A percentile compares a stretch with the other conserved stretches of the same genome.
Conservation (phyloP, 2,888 invertebrate species). For the Lasiommata megera region DNA sequence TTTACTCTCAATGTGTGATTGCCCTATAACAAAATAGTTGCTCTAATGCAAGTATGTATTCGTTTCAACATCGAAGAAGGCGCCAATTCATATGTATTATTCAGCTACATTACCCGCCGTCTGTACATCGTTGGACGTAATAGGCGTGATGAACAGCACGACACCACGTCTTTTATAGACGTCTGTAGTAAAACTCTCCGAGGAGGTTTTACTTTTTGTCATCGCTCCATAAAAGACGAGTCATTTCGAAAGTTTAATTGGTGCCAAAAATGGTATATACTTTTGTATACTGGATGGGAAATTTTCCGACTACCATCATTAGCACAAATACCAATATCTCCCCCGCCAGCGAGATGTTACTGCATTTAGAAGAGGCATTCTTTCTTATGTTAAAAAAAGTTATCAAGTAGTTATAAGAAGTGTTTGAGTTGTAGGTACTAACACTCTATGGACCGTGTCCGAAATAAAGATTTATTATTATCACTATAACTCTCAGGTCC, state of each 20-base stretch:
- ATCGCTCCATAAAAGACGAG: constrained; percentile 40
- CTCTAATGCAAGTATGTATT: neutral
- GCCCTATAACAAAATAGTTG: constrained; percentile 1
- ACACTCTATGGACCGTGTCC: no score
- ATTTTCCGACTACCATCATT: constrained; percentile 25
- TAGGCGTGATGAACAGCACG: constrained; percentile 32
- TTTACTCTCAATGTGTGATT: constrained; percentile 14
- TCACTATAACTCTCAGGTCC: no score
- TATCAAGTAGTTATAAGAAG: no score
- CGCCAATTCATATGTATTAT: constrained; percentile 25
- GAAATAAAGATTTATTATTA: no score
- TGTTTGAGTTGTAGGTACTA: no score
- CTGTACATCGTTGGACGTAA: constrained; percentile 23
- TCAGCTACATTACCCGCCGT: constrained; percentile 16
- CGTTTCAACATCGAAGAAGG: constrained; percentile 14
- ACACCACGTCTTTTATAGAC: constrained; percentile 22
- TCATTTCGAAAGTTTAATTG: constrained; percentile 51
- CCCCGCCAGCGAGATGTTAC: neutral
- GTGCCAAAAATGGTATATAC: constrained; percentile 35
- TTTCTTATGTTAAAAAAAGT: no score
- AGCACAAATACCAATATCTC: constrained; percentile 15
- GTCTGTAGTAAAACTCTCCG: constrained; percentile 23
- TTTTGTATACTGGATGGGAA: constrained; percentile 18
- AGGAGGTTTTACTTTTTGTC: constrained; percentile 20
- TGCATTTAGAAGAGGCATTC: neutral